Percentiles rank a stretch among this genome's conserved stretches.
Evolutionary conservation across 1,140 invertebrate species (phyloP).

Genomic region (Lepidostoma basale): DNA sequence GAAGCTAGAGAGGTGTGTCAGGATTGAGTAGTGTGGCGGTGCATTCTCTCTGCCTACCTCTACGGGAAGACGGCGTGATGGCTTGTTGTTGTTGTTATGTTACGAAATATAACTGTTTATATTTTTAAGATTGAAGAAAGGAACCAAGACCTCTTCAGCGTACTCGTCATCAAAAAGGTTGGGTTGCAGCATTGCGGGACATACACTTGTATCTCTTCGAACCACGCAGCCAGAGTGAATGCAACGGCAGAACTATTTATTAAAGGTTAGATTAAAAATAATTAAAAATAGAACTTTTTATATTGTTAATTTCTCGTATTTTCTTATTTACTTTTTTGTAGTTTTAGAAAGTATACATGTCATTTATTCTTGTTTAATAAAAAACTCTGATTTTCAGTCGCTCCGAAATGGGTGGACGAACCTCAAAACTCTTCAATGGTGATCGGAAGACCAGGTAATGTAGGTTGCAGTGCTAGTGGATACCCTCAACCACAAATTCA

Average conservation of each 20-base stretch:
- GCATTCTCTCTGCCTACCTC: no score
- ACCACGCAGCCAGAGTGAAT: conserved; percentile 74
- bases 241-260: conserved; percentile 77
- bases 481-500: conserved; percentile 70
- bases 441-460: conserved; percentile 66
- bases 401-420: conserved; percentile 75
- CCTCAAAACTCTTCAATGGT: conserved; percentile 70
- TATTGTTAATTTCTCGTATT: not conserved
- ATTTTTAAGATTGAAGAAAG: conserved; percentile 67
- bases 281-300: not conserved
- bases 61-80: no score
- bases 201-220: conserved; percentile 81
- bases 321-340: conserved; percentile 6
- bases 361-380: conserved; percentile 23
- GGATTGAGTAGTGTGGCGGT: no score
- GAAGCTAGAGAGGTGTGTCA: no score
- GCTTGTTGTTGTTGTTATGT: no score
- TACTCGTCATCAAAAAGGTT: conserved; percentile 71
- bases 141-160: conserved; percentile 70
- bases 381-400: conserved; percentile 68
- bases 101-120: not conserved
- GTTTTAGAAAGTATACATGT: not conserved
- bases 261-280: conserved; percentile 63
- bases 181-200: conserved; percentile 73
- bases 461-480: conserved; percentile 73